Conservation (phyloP, 2,797 vertebrate genomes). For the Prionace glauca region DNA sequence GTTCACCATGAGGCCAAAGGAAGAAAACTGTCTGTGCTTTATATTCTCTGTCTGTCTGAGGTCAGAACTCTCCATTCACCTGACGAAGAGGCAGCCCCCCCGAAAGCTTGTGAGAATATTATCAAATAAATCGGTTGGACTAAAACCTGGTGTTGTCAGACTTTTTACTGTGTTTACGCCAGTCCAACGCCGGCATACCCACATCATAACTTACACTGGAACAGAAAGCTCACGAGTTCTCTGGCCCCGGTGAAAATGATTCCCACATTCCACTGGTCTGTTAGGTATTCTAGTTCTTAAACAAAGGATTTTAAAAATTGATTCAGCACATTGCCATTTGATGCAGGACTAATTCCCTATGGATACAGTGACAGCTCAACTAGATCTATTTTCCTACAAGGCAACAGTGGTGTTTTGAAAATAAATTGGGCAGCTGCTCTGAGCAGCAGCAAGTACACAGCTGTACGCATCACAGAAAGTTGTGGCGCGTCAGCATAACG, state of each 20-base stretch:
- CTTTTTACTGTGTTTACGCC: too few species aligned
- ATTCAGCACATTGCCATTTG: not conserved
- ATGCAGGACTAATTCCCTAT: not conserved
- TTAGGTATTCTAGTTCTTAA: not conserved
- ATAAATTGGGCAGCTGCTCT: not conserved
- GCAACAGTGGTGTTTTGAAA: not conserved
- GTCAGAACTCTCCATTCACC: too few species aligned
- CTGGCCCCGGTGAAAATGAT: not conserved
- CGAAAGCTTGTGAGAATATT: too few species aligned
- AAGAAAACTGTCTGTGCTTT: too few species aligned
- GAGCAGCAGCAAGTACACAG: not conserved
- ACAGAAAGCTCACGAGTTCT: not conserved
- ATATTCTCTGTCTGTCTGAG: too few species aligned
- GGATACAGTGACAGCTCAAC: not conserved
- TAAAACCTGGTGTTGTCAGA: too few species aligned
- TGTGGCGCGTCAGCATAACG: not conserved
- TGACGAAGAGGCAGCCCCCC: too few species aligned
- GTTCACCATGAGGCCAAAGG: too few species aligned
- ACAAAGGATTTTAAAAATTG: not conserved
- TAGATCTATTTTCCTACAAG: not conserved
- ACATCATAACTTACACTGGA: too few species aligned
- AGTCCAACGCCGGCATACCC: too few species aligned
- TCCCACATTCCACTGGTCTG: not conserved
- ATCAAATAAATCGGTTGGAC: too few species aligned
- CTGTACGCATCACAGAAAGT: not conserved